Conservation (phyloP, 2,113 vertebrate species). For the Nothocercus nigrocapillus region DNA sequence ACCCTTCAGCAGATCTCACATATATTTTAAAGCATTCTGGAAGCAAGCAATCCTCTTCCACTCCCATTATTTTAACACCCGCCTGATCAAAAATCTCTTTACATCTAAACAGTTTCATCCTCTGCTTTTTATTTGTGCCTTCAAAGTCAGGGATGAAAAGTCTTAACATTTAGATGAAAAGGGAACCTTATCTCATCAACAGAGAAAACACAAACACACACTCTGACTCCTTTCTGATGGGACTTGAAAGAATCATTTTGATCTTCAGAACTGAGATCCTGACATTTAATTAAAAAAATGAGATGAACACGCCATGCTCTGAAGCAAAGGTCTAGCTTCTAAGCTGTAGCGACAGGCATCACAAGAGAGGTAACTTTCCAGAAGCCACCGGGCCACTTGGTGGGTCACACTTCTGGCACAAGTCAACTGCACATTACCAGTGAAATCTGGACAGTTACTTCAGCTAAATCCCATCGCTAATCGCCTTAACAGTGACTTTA, state of each 20-base stretch:
- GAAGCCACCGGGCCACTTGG: not conserved
- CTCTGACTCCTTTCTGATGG: not conserved
- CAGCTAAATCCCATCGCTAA: not conserved
- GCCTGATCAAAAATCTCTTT: constrained; percentile 52
- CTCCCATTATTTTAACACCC: not conserved
- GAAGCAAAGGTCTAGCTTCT: constrained; percentile 24
- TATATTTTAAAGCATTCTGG: not conserved
- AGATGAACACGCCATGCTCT: not conserved
- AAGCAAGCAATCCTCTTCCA: not conserved
- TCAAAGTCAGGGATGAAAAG: constrained; percentile 41
- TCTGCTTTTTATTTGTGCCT: constrained; percentile 28
- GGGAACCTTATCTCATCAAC: constrained; percentile 8
- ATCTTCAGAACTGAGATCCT: constrained; percentile 35
- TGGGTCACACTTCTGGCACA: not conserved
- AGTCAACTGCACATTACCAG: not conserved
- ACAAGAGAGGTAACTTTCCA: not conserved
- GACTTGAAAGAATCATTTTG: constrained; percentile 58
- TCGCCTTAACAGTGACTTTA: not conserved
- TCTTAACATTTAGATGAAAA: constrained; percentile 55
- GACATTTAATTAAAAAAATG: constrained; percentile 57
- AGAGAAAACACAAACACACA: constrained; percentile 2
- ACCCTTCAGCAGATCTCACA: fast-evolving
- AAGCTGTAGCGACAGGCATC: not conserved
- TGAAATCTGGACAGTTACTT: not conserved
- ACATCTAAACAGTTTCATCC: not conserved